Evolutionary conservation across 2,113 vertebrate species (phyloP), one percentile per base, ranked within the genome.

Genomic region (Alexandromys fortis): DNA sequence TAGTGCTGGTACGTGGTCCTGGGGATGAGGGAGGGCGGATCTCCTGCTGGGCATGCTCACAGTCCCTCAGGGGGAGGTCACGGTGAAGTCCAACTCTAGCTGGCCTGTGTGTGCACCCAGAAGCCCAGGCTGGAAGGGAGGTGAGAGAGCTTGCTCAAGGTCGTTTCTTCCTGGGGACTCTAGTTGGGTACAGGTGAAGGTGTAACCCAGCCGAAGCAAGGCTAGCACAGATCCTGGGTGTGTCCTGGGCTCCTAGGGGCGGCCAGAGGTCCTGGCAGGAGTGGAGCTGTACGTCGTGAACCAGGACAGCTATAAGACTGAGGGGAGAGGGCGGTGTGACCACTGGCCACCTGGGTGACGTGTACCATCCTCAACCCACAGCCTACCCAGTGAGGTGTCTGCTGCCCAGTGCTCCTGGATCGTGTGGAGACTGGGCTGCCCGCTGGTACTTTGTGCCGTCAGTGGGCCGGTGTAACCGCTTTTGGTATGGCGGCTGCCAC

Each of bases 401-500:
- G 91, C 98, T 99, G 97, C 99, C 99, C 82, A 99, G 98, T 0
- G 98, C 99, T 17, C 98, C 98, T 0, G 99, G 99, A 38, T 98
- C 99, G 65, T 99, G 99, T 88, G 17, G 96, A 0, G 98, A 98
- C 96, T 99, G 99, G 99, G 98, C 98, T 0, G 97, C 98, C 0
- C 99, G 98, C 73, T 99, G 99, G 99, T 99, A 99, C 98, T 99
- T 99, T 1, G 97, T 99, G 30, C 30, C 98, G n/a, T 95, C 98
- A 0, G 98, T 99, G 85, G 98, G 98, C 75, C 98, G 94, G 92
- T 99, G 99, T 87, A 98, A 98, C 91, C 99, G 99, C n/a, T 99
- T 99, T 98, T 99, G 99, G 99, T 99, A 99, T 0, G 99, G 99
- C 0, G 98, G 99, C 75, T 99, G 99, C 97, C 98, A 99, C 0